Evolutionary conservation across 2,888 invertebrate species (phyloP).

Genomic region (Aphidoletes aphidimyza): DNA sequence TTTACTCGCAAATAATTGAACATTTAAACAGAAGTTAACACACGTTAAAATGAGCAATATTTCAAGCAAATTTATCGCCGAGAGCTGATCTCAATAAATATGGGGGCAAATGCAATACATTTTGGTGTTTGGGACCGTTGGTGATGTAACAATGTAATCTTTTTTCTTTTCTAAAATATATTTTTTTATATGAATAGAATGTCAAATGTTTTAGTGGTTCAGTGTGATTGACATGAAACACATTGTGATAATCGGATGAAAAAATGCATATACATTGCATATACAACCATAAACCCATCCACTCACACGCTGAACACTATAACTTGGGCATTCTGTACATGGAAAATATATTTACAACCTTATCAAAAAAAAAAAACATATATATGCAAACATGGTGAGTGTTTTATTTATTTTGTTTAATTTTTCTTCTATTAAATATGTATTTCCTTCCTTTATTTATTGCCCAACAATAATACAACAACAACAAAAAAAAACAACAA

Average conservation of each 20-base stretch:
- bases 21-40: constrained; percentile 42
- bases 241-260: neutral
- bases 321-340: neutral
- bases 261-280: neutral
- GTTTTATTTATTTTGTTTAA: constrained; percentile 49
- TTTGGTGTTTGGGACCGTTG: constrained; percentile 51
- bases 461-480: constrained; percentile 24
- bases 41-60: constrained; percentile 7
- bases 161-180: constrained; percentile 11
- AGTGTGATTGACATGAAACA: too few species aligned
- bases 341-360: neutral
- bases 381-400: constrained; percentile 50
- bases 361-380: constrained; percentile 12
- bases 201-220: neutral
- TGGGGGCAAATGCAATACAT: constrained; percentile 33
- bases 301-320: neutral
- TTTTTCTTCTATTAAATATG: constrained; percentile 36
- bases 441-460: neutral
- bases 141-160: constrained; percentile 51
- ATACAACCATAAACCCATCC: neutral
- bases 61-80: neutral
- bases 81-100: constrained; percentile 13
- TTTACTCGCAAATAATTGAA: constrained; percentile 11
- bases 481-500: neutral
- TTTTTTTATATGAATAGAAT: neutral